Evolutionary conservation across 2,888 invertebrate species (phyloP), one percentile per base, ranked within the genome.

Genomic region (Operophtera brumata): DNA sequence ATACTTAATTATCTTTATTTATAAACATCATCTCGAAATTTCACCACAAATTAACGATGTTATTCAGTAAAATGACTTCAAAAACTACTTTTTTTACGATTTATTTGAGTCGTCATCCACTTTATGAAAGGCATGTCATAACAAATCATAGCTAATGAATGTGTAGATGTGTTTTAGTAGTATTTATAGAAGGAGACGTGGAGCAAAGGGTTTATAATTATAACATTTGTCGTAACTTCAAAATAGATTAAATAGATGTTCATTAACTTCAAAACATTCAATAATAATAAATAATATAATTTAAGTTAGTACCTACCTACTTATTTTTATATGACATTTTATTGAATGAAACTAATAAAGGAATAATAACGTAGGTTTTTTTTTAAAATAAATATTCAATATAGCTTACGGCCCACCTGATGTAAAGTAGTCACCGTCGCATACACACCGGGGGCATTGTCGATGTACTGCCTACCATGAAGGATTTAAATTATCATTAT

Each of bases 101-200:
- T 37, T 62, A 57, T 52, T 57, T 45, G 47, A 26, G 52, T 54
- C 40, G 37, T 47, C 48, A 46, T 55, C 41, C 28, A 57, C 20
- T 40, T 60, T 57, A 50, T 58, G 54, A 58, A 37, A 54, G 52
- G 42, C 51, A 28, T 57, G 60, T 58, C 60, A 52, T 10, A 58
- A 62, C 62, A 56, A 58, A 62, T 62, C 57, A 60, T 46, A 37
- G 35, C 44, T 52, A 56, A 57, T 52, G 40, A 58, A 53, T 49
- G 56, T 54, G 56, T 56, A 46, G 56, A 58, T 57, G 34, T 57
- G 32, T 58, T 60, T 54, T 14, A 51, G 39, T 43, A 8, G 13
- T 49, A 56, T 58, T 62, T 60, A 62, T 54, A 40, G 35, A 47
- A 37, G 47, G 43, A 14, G 60, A 54, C 60, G 39, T 44, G 51